Evolutionary conservation across 2,113 vertebrate species (phyloP).

Genomic region (Ictalurus furcatus): DNA sequence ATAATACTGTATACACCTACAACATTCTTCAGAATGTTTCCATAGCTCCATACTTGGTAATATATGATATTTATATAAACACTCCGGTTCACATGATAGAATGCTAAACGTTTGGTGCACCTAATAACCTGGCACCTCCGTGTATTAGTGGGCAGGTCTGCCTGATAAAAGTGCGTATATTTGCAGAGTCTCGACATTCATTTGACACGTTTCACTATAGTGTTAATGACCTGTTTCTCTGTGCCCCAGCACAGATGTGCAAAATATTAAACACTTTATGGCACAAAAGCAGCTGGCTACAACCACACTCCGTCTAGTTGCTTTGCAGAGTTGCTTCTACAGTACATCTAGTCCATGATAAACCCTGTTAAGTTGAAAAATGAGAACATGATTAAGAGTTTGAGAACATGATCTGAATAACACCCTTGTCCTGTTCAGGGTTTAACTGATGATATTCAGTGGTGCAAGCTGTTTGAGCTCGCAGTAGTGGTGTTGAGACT

Average conservation of each 20-base stretch:
- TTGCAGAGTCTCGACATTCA: conserved; percentile 18
- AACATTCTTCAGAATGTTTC: neutral
- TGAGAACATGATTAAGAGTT: neutral
- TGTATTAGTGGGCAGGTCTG: neutral
- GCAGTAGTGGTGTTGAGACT: neutral
- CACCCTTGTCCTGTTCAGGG: neutral
- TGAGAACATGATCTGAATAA: neutral
- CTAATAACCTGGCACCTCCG: neutral
- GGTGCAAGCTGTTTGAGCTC: neutral
- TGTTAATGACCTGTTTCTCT: conserved; percentile 1
- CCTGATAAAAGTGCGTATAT: conserved; percentile 24
- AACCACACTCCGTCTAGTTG: neutral
- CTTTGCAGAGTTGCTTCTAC: conserved; percentile 31
- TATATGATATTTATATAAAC: neutral
- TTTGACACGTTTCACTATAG: conserved; percentile 43
- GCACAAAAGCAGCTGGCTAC: conserved; percentile 40
- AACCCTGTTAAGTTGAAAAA: conserved; percentile 28
- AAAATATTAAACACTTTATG: conserved; percentile 26
- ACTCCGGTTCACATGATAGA: neutral
- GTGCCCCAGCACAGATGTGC: conserved; percentile 11
- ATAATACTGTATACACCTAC: neutral
- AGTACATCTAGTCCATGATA: conserved; percentile 13
- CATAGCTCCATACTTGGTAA: neutral
- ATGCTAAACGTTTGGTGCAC: neutral
- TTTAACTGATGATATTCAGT: conserved; percentile 18